These are phyloP conservation scores for Calliopsis andreniformis DNA, from an alignment of 1,140 invertebrate genomes.

Conservation along the genomic window DNA sequence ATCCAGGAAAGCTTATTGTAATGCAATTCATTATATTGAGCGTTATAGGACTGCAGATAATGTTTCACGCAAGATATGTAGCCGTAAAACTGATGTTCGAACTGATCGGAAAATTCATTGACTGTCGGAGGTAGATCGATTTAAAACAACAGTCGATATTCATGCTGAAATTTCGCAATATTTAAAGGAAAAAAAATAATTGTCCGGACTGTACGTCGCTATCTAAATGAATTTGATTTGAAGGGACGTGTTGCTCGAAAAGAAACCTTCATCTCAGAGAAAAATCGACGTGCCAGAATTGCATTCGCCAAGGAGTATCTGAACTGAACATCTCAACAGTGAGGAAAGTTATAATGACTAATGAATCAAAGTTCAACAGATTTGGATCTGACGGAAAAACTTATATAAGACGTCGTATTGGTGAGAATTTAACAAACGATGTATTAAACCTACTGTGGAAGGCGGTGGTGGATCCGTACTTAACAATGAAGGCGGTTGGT, in stretches of 20 bases:
- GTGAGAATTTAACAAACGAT: too few species aligned
- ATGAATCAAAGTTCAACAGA: slow-evolving; percentile 52
- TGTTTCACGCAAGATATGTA: not conserved
- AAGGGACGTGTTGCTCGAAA: slow-evolving; percentile 17
- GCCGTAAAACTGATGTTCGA: not conserved
- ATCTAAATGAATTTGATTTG: slow-evolving; percentile 36
- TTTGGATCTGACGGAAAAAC: slow-evolving; percentile 43
- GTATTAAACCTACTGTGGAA: too few species aligned
- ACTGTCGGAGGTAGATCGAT: slow-evolving; percentile 19
- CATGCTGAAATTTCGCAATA: slow-evolving; percentile 11
- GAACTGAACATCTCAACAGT: slow-evolving; percentile 38
- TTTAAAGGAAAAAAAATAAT: slow-evolving; percentile 22
- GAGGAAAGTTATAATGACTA: slow-evolving; percentile 41
- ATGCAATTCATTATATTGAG: not conserved
- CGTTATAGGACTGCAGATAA: not conserved
- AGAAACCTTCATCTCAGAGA: slow-evolving; percentile 35
- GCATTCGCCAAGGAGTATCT: slow-evolving; percentile 44
- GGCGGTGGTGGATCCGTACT: too few species aligned
- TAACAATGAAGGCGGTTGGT: too few species aligned
- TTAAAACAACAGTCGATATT: slow-evolving; percentile 43
- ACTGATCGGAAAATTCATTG: too few species aligned
- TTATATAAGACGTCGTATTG: slow-evolving; percentile 40
- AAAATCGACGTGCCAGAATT: slow-evolving; percentile 39
- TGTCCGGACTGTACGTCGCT: slow-evolving; percentile 10
- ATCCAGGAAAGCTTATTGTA: not conserved